Conservation (phyloP, 2,797 vertebrate genomes). For the Phaenicophaeus curvirostris region DNA sequence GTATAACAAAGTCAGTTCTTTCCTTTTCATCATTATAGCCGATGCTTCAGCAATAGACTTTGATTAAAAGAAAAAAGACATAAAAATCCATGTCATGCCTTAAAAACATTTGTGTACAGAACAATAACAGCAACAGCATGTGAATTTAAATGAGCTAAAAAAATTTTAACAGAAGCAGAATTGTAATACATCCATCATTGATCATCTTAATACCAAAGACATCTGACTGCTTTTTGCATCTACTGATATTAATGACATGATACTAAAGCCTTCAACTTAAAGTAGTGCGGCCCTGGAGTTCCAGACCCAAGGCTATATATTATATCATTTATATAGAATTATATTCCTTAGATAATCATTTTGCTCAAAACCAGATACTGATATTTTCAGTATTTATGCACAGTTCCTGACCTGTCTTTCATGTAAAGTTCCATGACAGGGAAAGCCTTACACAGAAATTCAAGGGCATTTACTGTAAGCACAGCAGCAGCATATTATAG, state of each 20-base stretch:
- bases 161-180: conserved; percentile 5
- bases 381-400: not conserved
- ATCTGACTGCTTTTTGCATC: not conserved
- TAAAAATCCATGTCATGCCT: not conserved
- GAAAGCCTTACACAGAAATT: not conserved
- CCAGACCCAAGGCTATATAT: conserved; percentile 8
- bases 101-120: conserved; percentile 13
- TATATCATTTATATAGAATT: not conserved
- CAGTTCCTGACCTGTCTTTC: not conserved
- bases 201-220: not conserved
- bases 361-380: not conserved
- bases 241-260: not conserved
- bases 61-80: not conserved
- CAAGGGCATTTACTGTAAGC: not conserved
- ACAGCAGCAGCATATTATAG: conserved; percentile 5
- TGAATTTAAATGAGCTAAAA: conserved; percentile 47
- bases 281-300: not conserved
- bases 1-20: conserved; percentile 26
- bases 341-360: not conserved
- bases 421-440: not conserved
- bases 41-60: conserved; percentile 13
- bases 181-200: not conserved
- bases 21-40: not conserved
- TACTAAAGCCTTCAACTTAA: not conserved
- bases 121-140: conserved; percentile 29